These are phyloP conservation scores for Yoshiicerus persimilis DNA, from an alignment of 1,140 invertebrate species.

Conservation along the genomic window DNA sequence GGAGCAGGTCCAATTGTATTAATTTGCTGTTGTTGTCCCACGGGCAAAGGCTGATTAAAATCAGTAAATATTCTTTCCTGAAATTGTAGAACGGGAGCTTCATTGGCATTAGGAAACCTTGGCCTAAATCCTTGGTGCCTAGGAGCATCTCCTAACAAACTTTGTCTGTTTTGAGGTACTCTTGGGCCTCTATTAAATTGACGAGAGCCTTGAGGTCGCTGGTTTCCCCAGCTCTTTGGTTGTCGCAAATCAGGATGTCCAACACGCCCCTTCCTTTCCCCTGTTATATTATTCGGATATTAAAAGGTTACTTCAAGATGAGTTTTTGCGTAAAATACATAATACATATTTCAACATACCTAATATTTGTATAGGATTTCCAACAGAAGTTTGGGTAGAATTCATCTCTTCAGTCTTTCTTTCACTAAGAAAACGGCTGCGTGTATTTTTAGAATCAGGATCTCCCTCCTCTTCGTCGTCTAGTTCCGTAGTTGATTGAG, in stretches of 20 bases:
- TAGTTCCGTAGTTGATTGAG: neutral
- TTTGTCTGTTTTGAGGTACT: neutral
- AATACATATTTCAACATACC: conserved; percentile 29
- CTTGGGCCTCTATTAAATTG: neutral
- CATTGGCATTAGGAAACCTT: neutral
- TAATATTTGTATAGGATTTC: conserved; percentile 36
- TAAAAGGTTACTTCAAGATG: neutral
- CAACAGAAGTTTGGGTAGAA: neutral
- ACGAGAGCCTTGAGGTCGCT: neutral
- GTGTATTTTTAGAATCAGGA: conserved; percentile 8
- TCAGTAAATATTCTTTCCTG: conserved; percentile 30
- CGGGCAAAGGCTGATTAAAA: conserved; percentile 23
- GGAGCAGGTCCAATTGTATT: neutral
- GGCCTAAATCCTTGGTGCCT: neutral
- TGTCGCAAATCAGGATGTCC: neutral
- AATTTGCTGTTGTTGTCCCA: neutral
- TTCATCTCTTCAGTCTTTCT: conserved; percentile 36
- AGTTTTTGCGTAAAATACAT: neutral
- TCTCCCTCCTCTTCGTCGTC: conserved; percentile 24
- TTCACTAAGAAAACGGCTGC: conserved; percentile 35
- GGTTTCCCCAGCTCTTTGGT: neutral
- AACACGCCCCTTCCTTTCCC: neutral
- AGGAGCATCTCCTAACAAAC: neutral
- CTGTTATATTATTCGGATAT: neutral
- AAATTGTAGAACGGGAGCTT: neutral